Conservation (phyloP, 2,797 vertebrate genomes). For the Falco peregrinus region DNA sequence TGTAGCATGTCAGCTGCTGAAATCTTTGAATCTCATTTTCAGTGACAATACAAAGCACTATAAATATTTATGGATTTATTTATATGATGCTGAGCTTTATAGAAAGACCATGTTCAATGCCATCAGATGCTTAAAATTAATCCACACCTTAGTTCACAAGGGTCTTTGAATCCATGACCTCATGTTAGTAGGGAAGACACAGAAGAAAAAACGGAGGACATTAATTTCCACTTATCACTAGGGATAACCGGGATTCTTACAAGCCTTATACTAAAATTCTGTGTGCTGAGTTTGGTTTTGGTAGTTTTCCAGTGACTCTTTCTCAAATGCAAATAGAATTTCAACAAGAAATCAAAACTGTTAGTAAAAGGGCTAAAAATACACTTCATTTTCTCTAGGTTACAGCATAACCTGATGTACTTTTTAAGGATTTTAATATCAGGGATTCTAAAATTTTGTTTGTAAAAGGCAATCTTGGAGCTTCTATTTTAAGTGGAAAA, state of each 20-base stretch:
- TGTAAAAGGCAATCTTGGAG: background rate
- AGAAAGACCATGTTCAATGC: background rate
- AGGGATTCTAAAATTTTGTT: background rate
- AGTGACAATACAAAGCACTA: background rate
- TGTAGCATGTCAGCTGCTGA: background rate
- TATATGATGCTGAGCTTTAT: background rate
- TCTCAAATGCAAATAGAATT: background rate
- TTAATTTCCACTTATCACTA: background rate
- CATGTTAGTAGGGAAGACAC: background rate
- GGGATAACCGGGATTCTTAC: background rate
- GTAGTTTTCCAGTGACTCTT: background rate
- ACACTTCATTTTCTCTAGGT: background rate
- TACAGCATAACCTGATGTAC: background rate
- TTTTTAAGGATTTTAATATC: background rate
- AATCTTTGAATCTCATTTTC: background rate
- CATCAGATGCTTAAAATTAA: background rate
- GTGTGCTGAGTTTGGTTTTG: background rate
- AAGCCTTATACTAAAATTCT: background rate
- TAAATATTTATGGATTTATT: background rate
- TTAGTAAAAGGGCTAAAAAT: background rate
- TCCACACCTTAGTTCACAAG: background rate
- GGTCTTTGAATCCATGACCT: background rate
- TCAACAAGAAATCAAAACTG: background rate
- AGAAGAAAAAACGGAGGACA: background rate
- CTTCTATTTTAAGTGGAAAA: background rate